Evolutionary conservation across 2,797 vertebrate species (phyloP), one percentile per base, ranked within the genome.

Genomic region (Eupleurogrammus muticus): DNA sequence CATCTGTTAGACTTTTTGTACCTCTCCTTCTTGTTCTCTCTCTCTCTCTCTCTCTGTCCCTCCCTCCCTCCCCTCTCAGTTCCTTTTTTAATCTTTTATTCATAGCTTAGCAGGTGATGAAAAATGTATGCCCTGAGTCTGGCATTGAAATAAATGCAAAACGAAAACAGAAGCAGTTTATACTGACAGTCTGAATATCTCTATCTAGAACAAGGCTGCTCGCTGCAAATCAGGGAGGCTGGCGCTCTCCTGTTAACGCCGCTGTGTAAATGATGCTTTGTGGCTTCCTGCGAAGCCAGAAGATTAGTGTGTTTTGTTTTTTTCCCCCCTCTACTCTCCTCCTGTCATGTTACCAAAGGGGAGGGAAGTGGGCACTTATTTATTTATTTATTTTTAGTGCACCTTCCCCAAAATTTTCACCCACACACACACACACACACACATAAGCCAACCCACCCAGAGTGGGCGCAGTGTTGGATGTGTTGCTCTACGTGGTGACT

Each of bases 91-190:
- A 99, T 99, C 97, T 99, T 99, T 99, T 99, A 99, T 99, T 99
- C 97, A 99, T 99, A 96, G 96, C 96, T 96, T 98, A 97, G 97
- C 97, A 98, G 97, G 97, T 98, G 96, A 98, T 99, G 97, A 98
- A 99, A 99, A 99, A 99, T 99, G 93, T 98, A 99, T 99, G 97
- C 96, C 96, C 96, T 95, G 96, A 97, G 96, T 98, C 97, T 98
- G 96, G 97, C 97, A 98, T 97, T 98, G 97, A 99, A 99, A 99
- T 99, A 98, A 99, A 99, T 98, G 97, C 97, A 97, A 98, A 99
- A 99, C 96, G 97, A 99, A 99, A 99, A 98, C 96, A 98, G 96
- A 97, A 96, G 97, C 96, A 97, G 97, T 98, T 99, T 98, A 99
- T 98, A 97, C 96, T 98, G 96, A 98, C 97, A 99, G 96, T 96